Conservation (phyloP, 2,888 invertebrate species). For the Drosophila planitibia region DNA sequence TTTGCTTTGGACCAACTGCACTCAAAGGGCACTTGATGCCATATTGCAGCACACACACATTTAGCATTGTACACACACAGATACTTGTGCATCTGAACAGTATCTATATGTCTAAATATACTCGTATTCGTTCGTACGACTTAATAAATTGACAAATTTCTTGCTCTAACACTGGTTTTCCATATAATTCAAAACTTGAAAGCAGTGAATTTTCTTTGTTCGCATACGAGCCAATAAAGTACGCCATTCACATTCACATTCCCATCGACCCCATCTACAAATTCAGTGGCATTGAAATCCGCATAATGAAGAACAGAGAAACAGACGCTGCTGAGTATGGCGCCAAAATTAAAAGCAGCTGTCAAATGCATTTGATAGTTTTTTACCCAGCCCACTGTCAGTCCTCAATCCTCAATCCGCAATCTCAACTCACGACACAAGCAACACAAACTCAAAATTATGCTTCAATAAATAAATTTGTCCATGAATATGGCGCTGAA, state of each 20-base stretch:
- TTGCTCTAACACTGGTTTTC: accelerated
- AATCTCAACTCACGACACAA: constrained; percentile 7
- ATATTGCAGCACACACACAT: neutral
- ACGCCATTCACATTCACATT: neutral
- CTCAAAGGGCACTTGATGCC: neutral
- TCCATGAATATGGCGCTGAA: constrained; percentile 27
- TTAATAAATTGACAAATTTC: neutral
- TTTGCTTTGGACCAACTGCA: neutral
- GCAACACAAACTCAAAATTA: constrained; percentile 62
- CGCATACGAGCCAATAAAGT: neutral
- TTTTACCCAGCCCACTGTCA: constrained; percentile 28
- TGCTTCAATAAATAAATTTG: constrained; percentile 76
- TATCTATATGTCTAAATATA: neutral
- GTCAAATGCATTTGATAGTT: constrained; percentile 78
- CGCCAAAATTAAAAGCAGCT: constrained; percentile 67
- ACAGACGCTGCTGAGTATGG: constrained; percentile 15
- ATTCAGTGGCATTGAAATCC: constrained; percentile 2
- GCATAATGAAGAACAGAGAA: constrained; percentile 12
- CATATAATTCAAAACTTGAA: neutral
- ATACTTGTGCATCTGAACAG: neutral
- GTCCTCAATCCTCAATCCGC: neutral
- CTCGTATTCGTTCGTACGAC: neutral
- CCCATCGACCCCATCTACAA: too few relatives aligned
- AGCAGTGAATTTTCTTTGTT: neutral
- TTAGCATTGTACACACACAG: neutral